Evolutionary conservation across 2,797 vertebrate genomes (phyloP).

Genomic region (Rhinella marina): DNA sequence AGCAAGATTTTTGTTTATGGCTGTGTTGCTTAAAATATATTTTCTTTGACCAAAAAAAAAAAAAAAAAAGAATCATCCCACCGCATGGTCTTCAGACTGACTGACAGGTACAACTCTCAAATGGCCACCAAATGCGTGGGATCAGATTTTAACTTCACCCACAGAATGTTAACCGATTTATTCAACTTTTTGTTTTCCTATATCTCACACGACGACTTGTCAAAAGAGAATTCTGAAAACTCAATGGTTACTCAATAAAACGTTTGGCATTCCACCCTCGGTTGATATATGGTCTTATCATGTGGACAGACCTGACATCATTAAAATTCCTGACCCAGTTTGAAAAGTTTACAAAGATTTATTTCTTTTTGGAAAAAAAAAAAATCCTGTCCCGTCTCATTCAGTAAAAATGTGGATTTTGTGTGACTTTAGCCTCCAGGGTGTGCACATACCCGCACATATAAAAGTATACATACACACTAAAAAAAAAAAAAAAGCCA

Average conservation of each 20-base stretch:
- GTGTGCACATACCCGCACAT: constrained; percentile 5
- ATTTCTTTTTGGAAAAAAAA: constrained; percentile 27
- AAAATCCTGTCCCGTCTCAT: constrained; percentile 8
- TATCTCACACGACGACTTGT: no score
- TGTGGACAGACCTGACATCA: constrained; percentile 71
- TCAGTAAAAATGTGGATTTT: background rate
- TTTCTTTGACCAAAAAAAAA: constrained; percentile 21
- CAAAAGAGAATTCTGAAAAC: no score
- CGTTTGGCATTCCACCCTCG: constrained; percentile 57
- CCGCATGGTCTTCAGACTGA: background rate
- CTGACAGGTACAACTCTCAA: background rate
- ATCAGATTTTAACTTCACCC: background rate
- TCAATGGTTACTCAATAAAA: background rate
- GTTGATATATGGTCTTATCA: constrained; percentile 71
- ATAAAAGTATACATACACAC: background rate
- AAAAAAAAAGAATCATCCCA: background rate
- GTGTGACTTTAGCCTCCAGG: constrained; percentile 5
- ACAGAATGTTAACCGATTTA: background rate
- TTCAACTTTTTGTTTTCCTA: background rate
- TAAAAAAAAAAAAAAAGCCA: background rate
- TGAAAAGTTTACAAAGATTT: constrained; percentile 30
- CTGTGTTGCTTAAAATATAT: constrained; percentile 38
- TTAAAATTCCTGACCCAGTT: constrained; percentile 68
- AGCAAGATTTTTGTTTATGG: constrained; percentile 25
- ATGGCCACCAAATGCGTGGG: background rate